Conservation (phyloP, 2,797 vertebrate genomes). For the Lithobates pipiens region DNA sequence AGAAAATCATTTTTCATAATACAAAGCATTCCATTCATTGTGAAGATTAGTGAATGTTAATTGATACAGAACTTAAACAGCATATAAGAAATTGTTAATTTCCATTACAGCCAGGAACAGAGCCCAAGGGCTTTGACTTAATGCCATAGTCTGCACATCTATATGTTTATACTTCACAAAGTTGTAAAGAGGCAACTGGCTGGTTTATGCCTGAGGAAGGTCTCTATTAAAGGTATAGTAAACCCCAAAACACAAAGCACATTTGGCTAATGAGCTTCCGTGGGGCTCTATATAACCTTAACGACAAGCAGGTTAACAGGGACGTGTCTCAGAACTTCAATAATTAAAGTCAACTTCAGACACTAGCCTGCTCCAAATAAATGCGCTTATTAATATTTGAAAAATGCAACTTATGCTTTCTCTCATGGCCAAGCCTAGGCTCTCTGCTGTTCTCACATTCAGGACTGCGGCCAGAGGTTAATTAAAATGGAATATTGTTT, state of each 20-base stretch:
- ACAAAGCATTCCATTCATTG: conserved; percentile 74
- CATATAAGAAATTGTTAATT: conserved; percentile 81
- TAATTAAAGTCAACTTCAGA: conserved; percentile 10
- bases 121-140: conserved; percentile 82
- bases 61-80: conserved; percentile 81
- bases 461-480: conserved; percentile 26
- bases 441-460: not conserved
- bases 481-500: conserved; percentile 37
- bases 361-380: conserved; percentile 15
- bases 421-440: not conserved
- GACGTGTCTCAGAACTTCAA: not conserved
- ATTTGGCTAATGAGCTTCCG: conserved; percentile 72
- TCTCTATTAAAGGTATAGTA: conserved; percentile 74
- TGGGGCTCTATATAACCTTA: conserved; percentile 50
- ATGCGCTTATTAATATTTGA: conserved; percentile 29
- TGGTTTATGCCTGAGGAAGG: conserved; percentile 76
- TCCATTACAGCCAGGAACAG: conserved; percentile 83
- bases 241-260: conserved; percentile 70
- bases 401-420: conserved; percentile 17
- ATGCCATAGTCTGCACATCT: conserved; percentile 83
- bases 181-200: conserved; percentile 81
- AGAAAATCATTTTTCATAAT: conserved; percentile 71
- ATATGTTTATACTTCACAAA: conserved; percentile 74
- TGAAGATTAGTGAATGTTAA: conserved; percentile 79
- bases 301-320: conserved; percentile 26